Percentiles rank a stretch among this genome's conserved stretches.
phyloP scores from a whole-genome alignment of 2,113 vertebrate species.

The Labeo catla region DNA sequence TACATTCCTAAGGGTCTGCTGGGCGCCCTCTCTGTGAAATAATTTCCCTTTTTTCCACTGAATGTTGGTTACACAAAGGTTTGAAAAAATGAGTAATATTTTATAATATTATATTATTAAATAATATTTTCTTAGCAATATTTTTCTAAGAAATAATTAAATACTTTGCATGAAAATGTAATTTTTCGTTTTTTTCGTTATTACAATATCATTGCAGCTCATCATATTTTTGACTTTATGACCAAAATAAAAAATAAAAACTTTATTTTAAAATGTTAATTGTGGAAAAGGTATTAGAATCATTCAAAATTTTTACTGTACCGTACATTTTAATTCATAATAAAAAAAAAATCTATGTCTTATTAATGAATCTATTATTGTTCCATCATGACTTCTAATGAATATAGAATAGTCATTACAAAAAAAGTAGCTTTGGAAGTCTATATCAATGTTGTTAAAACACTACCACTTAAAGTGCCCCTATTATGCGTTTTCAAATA shows the following conservation, averaged over 20 bases:
- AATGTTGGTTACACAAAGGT: background rate
- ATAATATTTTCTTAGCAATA: background rate
- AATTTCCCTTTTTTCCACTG: background rate
- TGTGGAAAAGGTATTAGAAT: no score
- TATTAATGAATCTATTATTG: no score
- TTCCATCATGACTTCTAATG: no score
- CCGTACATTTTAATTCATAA: no score
- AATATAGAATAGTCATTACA: background rate
- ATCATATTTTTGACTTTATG: background rate
- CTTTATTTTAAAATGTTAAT: no score
- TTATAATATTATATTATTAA: no score
- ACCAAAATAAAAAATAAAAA: background rate
- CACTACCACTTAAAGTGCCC: no score
- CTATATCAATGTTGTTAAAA: background rate
- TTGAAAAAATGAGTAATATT: no score
- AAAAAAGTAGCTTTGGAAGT: background rate
- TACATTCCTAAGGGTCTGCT: background rate
- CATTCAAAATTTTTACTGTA: background rate
- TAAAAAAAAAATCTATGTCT: no score
- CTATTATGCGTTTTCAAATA: no score
- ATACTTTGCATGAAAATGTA: background rate
- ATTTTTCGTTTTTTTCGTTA: background rate
- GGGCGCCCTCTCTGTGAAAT: background rate
- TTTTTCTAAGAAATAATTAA: background rate
- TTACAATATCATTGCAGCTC: background rate